These are phyloP conservation scores for Dastarcus helophoroides DNA, from an alignment of 2,888 invertebrate genomes.

Conservation along the genomic window DNA sequence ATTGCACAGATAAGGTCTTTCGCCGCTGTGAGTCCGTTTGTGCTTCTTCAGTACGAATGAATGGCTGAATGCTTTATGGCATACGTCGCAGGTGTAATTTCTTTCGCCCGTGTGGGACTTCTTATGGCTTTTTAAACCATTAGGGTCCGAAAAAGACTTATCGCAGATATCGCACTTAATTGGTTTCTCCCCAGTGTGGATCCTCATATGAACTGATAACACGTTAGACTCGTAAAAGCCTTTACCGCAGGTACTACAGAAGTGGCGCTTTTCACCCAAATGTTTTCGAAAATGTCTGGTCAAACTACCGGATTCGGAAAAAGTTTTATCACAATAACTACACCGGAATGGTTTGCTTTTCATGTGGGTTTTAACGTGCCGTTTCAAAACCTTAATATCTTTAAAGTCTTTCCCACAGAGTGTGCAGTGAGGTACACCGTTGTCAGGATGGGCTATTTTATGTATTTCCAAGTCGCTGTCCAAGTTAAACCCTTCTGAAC, in stretches of 20 bases:
- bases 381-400: constrained; percentile 25
- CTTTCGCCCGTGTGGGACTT: constrained; percentile 29
- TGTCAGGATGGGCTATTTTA: constrained; percentile 24
- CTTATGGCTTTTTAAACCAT: constrained; percentile 27
- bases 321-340: constrained; percentile 24
- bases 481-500: constrained; percentile 17
- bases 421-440: constrained; percentile 23
- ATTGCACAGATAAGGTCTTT: constrained; percentile 26
- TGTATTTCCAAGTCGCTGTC: constrained; percentile 26
- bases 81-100: constrained; percentile 25
- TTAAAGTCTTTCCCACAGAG: constrained; percentile 26
- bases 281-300: constrained; percentile 29
- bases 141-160: constrained; percentile 28
- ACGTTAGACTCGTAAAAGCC: constrained; percentile 31
- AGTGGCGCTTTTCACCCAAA: constrained; percentile 28
- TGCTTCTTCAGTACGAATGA: constrained; percentile 29
- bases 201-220: constrained; percentile 27
- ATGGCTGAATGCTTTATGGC: constrained; percentile 27
- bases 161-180: constrained; percentile 25
- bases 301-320: constrained; percentile 29
- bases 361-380: constrained; percentile 29
- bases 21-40: constrained; percentile 26
- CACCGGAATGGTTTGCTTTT: constrained; percentile 27
- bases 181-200: constrained; percentile 30
- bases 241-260: constrained; percentile 30